Base-by-base conservation (phyloP, 2,797 vertebrate genomes). In the Myiothlypis chrysogaster region DNA sequence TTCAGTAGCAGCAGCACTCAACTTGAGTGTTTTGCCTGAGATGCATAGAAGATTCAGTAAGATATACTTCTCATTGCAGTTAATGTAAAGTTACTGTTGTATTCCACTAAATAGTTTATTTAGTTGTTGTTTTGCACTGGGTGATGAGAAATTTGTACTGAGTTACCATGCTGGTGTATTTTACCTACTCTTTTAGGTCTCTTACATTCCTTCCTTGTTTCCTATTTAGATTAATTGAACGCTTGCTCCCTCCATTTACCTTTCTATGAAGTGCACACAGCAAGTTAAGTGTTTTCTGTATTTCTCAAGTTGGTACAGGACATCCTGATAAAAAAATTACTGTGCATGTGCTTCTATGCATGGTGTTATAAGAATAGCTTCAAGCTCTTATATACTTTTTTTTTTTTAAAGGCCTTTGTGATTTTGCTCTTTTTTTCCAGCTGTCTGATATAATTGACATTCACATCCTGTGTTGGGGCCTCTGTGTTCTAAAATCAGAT, bases 381-480 rank as follows among this genome's bases (percentile, higher is more conserved):
- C 50, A 83, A 94, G 28, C 17, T 19, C 22, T 84, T 84, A 76
- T 3, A 25, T 76, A 0, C 64, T 82, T 92, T 91, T 83, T 87
- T 55, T 47, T 95, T 93, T 95, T 83, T 37, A 34, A 82, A 73
- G 68, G 32, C 72, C 44, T 85, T 79, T 64, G 35, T 92, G 82
- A 92, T 87, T 91, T 84, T 76, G 10, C 44, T 63, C 30, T 77
- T 94, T 94, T 88, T 87, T 73, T 32, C 49, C 41, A 88, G 72
- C 83, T 84, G 72, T 95, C 83, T 89, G n/a, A 81, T 91, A 79
- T 90, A 91, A 78, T 80, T 96, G 95, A 61, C 73, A 82, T 56
- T 87, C 30, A 9, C 71, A 76, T 94, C 75, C 81, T 86, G 72
- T 77, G 34, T 52, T 87, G 73, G 83, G 66, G 77, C 76, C 83